A percentile compares a stretch with the other conserved stretches of the same genome.
Conservation (phyloP, 2,113 vertebrate species). For the Mus pahari region DNA sequence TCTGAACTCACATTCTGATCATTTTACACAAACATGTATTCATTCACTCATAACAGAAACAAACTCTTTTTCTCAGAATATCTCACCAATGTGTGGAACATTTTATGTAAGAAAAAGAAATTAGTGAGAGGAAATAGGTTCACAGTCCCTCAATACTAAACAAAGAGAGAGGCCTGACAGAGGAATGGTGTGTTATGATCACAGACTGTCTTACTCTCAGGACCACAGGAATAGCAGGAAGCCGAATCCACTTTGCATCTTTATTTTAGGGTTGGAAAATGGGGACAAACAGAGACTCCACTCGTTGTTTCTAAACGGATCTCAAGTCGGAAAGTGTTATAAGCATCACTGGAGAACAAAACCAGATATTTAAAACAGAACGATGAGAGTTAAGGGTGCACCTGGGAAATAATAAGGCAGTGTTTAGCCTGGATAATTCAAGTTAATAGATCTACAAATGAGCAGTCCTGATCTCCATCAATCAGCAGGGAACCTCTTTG, state of each 20-base stretch:
- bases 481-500: background rate
- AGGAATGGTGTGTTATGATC: background rate
- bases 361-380: background rate
- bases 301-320: conserved; percentile 56
- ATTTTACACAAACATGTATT: background rate
- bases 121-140: background rate
- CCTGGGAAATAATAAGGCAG: conserved; percentile 49
- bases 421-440: background rate
- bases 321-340: background rate
- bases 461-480: background rate
- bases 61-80: background rate
- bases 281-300: conserved; percentile 29
- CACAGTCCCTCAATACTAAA: background rate
- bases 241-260: background rate
- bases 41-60: background rate
- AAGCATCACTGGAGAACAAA: conserved; percentile 13
- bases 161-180: background rate
- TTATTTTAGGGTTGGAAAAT: conserved; percentile 65
- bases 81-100: background rate
- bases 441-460: conserved; percentile 15
- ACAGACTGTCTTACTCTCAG: background rate
- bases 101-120: background rate
- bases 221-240: background rate
- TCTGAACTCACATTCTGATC: background rate
- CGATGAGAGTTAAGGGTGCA: conserved; percentile 6